Evolutionary conservation across 2,113 vertebrate species (phyloP), one percentile per base, ranked within the genome.

Genomic region (Thryonomys swinderianus): DNA sequence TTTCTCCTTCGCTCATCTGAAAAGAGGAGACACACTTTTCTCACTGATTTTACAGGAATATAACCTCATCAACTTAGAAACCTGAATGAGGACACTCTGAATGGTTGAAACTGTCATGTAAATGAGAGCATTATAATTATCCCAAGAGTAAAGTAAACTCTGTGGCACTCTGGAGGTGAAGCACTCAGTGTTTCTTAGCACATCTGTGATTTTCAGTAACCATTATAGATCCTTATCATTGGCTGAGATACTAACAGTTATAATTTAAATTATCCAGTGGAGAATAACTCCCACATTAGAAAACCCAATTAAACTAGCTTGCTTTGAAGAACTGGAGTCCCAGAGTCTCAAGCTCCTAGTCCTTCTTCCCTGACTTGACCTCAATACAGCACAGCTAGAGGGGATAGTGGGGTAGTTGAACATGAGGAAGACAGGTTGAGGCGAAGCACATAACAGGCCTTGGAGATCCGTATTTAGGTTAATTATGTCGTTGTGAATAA

Each of bases 111-210:
- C 59, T 90, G 53, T 64, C 85, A 87, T 78, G 71, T 16, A 87
- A 40, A 80, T 40, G 40, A 16, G 79, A 92, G 30, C 21, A 45
- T 89, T 88, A 69, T 76, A 85, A 96, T 92, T 88, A 89, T 93
- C 93, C 69, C 76, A 93, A 96, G 42, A 95, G 86, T 78, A 95
- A 84, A 53, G 30, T 94, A 37, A 81, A 42, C 51, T 55, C 13
- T 12, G 34, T 45, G 53, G 18, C 48, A 80, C 30, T 84, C 64
- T 57, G 34, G 55, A 81, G 14, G 2, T 59, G 23, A 51, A 51
- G 48, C 48, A 51, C 48, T 51, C 23, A 80, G 45, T 27, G 40
- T 73, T 88, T 87, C 57, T 69, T 81, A 73, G 76, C 23, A 90
- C 32, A 91, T 21, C 17, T 64, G 16, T 40, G 64, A 88, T 48